Conservation (phyloP, 2,797 vertebrate species). For the Chloroceryle inda region DNA sequence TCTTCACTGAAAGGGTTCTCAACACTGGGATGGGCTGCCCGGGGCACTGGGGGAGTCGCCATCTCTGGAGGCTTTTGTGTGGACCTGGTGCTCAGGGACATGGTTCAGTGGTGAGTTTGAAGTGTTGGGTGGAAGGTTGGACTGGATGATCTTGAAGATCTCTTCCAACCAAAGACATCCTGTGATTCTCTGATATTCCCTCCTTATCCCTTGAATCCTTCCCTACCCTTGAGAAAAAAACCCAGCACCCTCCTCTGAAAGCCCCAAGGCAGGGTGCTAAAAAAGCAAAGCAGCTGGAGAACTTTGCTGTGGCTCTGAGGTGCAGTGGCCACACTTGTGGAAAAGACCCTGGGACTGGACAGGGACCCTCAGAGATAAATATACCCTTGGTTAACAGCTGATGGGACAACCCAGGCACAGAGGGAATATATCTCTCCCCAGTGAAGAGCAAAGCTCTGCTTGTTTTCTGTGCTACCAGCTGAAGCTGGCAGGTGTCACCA, state of each 20-base stretch:
- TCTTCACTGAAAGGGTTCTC: too few relatives aligned
- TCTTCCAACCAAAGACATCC: too few relatives aligned
- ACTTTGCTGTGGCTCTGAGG: background rate
- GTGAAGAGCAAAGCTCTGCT: background rate
- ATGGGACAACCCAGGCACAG: accelerated
- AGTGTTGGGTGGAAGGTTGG: too few relatives aligned
- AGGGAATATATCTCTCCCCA: accelerated
- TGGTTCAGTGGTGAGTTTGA: too few relatives aligned
- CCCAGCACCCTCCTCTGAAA: background rate
- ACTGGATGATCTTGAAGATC: too few relatives aligned
- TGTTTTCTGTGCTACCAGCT: background rate
- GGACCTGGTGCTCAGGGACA: too few relatives aligned
- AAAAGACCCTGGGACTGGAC: background rate
- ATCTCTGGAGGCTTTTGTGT: too few relatives aligned
- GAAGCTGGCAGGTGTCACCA: constrained; percentile 22
- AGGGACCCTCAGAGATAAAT: background rate
- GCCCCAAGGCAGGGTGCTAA: too few relatives aligned
- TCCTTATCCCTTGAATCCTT: background rate
- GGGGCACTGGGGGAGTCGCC: too few relatives aligned
- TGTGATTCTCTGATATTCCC: too few relatives aligned
- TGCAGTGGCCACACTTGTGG: accelerated
- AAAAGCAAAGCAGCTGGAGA: background rate
- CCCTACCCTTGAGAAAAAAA: background rate
- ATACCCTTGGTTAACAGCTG: background rate
- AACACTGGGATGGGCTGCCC: too few relatives aligned